These are phyloP conservation scores for Clarias gariepinus DNA, from an alignment of 2,113 vertebrate species.

Conservation along the genomic window DNA sequence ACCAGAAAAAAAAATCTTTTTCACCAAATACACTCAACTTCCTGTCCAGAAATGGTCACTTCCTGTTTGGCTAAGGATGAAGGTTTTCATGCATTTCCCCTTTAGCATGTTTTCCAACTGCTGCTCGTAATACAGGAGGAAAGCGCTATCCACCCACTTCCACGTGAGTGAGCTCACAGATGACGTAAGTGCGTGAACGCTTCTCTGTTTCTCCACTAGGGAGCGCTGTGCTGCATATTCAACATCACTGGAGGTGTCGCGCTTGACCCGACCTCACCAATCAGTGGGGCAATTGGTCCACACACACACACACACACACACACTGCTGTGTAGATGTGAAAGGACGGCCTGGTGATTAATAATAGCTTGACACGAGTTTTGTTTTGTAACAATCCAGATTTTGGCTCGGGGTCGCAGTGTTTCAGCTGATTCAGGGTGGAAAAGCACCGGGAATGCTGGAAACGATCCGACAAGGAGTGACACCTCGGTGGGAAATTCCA, in stretches of 20 bases:
- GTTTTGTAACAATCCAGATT: not conserved
- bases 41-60: not conserved
- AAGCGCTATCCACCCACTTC: too few relatives aligned
- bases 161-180: too few relatives aligned
- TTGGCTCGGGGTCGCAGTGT: not conserved
- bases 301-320: not conserved
- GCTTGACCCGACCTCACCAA: not conserved
- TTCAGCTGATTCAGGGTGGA: constrained; percentile 36
- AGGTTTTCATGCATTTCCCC: too few relatives aligned
- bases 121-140: too few relatives aligned
- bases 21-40: not conserved
- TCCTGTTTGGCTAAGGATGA: not conserved
- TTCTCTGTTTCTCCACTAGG: too few relatives aligned
- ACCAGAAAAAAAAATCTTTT: not conserved
- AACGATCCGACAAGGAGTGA: not conserved
- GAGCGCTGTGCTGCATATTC: not conserved
- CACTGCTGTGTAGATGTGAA: not conserved
- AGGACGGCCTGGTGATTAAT: not conserved
- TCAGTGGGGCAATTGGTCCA: not conserved
- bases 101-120: too few relatives aligned
- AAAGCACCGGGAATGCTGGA: constrained; percentile 26
- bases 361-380: not conserved
- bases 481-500: constrained; percentile 44
- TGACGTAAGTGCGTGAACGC: too few relatives aligned
- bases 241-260: not conserved